A percentile compares a stretch with the other conserved stretches of the same genome.
phyloP scores from a whole-genome alignment of 35 echinoderm and acorn worm genomes.

The Chiridota heheva region DNA sequence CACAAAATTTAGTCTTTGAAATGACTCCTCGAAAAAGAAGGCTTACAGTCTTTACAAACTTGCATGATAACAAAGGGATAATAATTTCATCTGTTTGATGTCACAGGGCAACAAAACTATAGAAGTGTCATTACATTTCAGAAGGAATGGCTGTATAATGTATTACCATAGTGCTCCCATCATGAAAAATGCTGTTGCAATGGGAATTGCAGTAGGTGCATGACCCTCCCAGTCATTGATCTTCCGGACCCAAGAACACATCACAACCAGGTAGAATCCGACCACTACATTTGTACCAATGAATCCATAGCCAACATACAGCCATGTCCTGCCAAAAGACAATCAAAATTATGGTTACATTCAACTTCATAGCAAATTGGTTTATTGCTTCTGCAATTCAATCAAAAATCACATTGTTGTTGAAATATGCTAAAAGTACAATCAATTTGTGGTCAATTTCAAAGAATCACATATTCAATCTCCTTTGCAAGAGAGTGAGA shows the following conservation, averaged over 20 bases:
- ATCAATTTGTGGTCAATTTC: no score
- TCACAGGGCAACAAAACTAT: no score
- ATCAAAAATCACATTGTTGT: no score
- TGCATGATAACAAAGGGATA: not conserved
- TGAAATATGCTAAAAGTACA: no score
- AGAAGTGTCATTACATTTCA: not conserved
- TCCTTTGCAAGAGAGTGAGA: no score
- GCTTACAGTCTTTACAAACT: no score
- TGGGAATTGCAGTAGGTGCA: constrained; percentile 70
- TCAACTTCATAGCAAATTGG: no score
- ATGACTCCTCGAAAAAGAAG: no score
- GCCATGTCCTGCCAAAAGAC: constrained; percentile 63
- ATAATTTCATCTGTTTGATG: not conserved
- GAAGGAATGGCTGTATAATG: no score
- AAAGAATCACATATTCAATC: no score
- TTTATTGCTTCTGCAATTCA: no score
- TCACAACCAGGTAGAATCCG: constrained; percentile 79
- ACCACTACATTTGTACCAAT: constrained; percentile 66
- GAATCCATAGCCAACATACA: constrained; percentile 70
- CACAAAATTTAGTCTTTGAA: no score
- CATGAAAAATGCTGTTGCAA: constrained; percentile 89
- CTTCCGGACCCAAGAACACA: constrained; percentile 87
- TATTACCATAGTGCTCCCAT: constrained; percentile 86
- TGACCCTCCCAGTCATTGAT: constrained; percentile 93
- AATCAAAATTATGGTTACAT: not conserved